Evolutionary conservation across 1,140 invertebrate genomes (phyloP).

Genomic region (Brachionus paranguensis): DNA sequence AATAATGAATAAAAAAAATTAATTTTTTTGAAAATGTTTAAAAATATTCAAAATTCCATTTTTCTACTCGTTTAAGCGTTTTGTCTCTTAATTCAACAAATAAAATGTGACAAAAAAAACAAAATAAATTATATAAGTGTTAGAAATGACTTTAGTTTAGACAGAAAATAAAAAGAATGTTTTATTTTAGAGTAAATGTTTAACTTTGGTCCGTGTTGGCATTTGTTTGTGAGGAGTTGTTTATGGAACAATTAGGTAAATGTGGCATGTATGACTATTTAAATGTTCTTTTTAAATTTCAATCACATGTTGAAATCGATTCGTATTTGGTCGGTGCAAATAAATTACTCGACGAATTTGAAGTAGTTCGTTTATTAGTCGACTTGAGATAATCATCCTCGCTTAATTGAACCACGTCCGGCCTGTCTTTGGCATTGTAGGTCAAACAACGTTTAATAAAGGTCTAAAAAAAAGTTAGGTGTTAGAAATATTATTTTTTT

Average conservation of each 20-base stretch:
- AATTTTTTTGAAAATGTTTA: background rate
- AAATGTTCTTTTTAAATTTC: background rate
- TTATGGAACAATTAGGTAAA: background rate
- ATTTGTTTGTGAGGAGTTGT: background rate
- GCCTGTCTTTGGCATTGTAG: slow-evolving; percentile 94
- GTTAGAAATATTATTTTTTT: background rate
- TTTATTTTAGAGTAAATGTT: background rate
- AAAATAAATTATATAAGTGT: background rate
- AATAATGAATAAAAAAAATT: background rate
- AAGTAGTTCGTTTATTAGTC: slow-evolving; percentile 35
- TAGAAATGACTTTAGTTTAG: background rate
- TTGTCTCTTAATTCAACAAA: background rate
- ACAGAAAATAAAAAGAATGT: slow-evolving; percentile 5
- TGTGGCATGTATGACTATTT: background rate
- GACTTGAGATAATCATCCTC: slow-evolving; percentile 79
- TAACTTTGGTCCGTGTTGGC: background rate
- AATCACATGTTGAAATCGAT: slow-evolving; percentile 29
- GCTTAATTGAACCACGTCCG: slow-evolving; percentile 88
- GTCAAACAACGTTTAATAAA: slow-evolving; percentile 85
- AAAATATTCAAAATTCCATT: background rate
- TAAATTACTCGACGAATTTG: slow-evolving; percentile 29
- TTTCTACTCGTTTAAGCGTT: background rate
- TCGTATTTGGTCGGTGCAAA: slow-evolving; percentile 32
- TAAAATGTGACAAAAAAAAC: background rate
- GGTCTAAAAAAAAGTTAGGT: slow-evolving; percentile 63